Base-by-base conservation (phyloP, 2,113 vertebrate species). In the Takifugu bimaculatus region DNA sequence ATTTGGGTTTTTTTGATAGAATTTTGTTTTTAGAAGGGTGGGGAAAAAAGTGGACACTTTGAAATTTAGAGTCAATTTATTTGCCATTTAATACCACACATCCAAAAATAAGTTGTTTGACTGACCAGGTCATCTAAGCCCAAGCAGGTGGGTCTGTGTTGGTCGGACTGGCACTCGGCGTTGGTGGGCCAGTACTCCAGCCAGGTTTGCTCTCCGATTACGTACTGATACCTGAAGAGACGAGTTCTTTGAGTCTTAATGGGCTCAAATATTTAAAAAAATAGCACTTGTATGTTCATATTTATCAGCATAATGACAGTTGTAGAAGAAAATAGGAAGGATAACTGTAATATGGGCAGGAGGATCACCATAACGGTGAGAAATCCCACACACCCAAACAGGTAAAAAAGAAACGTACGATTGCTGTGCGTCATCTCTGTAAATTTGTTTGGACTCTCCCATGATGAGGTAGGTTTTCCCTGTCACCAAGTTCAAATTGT, bases 161-260 rank as follows among this genome's bases (percentile, higher is more conserved):
- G 20, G 0, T 26, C 43, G 9, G 0, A 56, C 13, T 68, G 66
- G 55, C 81, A 83, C 50, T 91, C 87, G 11, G 11, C 13, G 0
- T 20, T 3, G 54, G 78, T 84, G 13, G 90, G 90, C 88, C 90
- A 90, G 78, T 88, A 89, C 77, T 91, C 88, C 3, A 91, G 70
- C 90, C 90, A 91, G 0, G 86, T 88, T 61, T 60, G 60, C 57
- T 88, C 84, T 14, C 83, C 82, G 2, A 91, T 66, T 13, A 80
- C 52, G 12, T 91, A 91, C 47, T 82, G 74, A 62, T 63, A 80
- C 20, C 88, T 91, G 66, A 71, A 43, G 50, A 66, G 12, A 43
- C 42, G 13, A 49, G 14, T 1, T 5, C 6, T 43, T n/a, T 3
- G 56, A 32, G n/a, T 28, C 28, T 12, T 26, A 20, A 58, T 13